Conservation (phyloP, 2,797 vertebrate genomes). For the Falco peregrinus region DNA sequence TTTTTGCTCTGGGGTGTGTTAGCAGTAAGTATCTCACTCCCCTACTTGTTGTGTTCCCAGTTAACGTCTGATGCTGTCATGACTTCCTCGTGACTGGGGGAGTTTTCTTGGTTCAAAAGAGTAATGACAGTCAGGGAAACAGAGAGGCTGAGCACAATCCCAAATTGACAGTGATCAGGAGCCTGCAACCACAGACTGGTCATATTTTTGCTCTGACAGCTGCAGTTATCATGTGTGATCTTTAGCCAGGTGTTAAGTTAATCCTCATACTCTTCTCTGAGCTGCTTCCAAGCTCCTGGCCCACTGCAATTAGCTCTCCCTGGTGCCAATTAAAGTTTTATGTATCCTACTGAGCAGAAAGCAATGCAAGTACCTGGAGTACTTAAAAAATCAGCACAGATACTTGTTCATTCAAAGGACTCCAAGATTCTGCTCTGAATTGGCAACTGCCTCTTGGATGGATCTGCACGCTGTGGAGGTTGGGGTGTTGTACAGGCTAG, state of each 20-base stretch:
- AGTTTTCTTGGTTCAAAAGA: neutral
- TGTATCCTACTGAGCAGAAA: neutral
- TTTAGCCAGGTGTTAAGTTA: neutral
- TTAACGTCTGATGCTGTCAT: neutral
- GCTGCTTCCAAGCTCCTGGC: neutral
- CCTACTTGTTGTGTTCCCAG: neutral
- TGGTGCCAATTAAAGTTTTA: neutral
- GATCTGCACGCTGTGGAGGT: neutral
- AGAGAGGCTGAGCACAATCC: neutral
- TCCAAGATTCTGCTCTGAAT: neutral
- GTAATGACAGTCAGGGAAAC: neutral
- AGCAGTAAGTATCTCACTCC: neutral
- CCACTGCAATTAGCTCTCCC: neutral
- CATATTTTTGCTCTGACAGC: neutral
- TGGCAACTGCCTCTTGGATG: neutral
- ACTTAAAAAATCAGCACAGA: neutral
- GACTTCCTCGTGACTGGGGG: neutral
- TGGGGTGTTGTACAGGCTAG: neutral
- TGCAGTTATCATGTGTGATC: neutral
- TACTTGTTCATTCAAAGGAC: neutral
- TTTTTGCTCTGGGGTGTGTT: neutral
- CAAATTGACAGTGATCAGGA: neutral
- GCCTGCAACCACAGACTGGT: neutral
- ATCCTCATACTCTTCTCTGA: neutral
- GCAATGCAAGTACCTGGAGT: neutral